Evolutionary conservation across 2,888 invertebrate genomes (phyloP).

Genomic region (Synergus umbraculus): DNA sequence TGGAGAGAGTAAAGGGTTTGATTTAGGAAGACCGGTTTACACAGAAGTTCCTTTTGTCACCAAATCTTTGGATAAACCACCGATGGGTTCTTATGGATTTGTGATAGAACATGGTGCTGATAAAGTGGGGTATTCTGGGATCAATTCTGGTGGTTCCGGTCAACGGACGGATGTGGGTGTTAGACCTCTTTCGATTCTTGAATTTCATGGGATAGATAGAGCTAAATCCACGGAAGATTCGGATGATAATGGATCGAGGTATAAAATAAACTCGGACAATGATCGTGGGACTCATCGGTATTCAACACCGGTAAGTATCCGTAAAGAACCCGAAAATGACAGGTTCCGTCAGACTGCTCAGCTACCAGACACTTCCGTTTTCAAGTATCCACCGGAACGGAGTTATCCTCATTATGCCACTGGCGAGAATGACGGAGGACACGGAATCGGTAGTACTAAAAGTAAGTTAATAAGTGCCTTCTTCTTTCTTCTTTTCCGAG

Average conservation of each 20-base stretch:
- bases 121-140: conserved; percentile 1
- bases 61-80: conserved; percentile 13
- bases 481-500: background rate
- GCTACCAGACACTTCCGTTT: conserved; percentile 20
- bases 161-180: conserved; percentile 13
- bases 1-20: conserved; percentile 2
- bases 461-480: conserved; percentile 12
- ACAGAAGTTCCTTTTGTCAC: conserved; percentile 21
- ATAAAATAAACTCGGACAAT: background rate
- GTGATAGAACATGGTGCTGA: conserved; percentile 21
- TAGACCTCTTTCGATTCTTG: conserved; percentile 21
- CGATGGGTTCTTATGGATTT: conserved; percentile 13
- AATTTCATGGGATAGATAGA: conserved; percentile 16
- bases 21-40: conserved; percentile 16
- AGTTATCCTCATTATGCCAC: conserved; percentile 29
- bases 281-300: background rate
- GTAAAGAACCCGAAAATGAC: conserved; percentile 23
- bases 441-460: conserved; percentile 16
- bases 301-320: background rate
- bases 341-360: conserved; percentile 18
- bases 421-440: conserved; percentile 22
- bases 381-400: conserved; percentile 28
- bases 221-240: background rate
- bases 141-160: background rate
- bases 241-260: conserved; percentile 15